Percentiles rank a stretch among this genome's conserved stretches.
Conservation (phyloP, 2,888 invertebrate species). For the Erynnis tages region DNA sequence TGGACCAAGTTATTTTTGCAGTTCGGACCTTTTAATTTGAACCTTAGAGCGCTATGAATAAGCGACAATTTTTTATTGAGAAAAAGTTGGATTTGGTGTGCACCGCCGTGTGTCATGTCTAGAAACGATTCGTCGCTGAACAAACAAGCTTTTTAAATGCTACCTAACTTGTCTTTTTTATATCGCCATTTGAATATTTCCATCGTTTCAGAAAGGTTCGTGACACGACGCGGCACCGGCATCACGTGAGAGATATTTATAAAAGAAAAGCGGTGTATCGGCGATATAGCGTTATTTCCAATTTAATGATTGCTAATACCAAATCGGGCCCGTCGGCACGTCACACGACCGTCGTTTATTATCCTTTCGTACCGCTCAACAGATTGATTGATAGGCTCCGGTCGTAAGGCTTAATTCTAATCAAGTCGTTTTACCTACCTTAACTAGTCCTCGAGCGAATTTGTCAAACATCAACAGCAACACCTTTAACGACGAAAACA, state of each 20-base stretch:
- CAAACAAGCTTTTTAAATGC: conserved; percentile 82
- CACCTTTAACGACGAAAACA: neutral
- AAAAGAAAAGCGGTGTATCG: conserved; percentile 78
- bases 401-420: conserved; percentile 8
- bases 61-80: neutral
- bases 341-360: conserved; percentile 61
- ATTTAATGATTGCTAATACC: conserved; percentile 81
- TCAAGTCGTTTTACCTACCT: neutral
- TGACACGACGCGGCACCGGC: conserved; percentile 77
- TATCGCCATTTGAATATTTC: conserved; percentile 81
- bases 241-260: conserved; percentile 81
- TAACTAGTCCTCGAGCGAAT: too few relatives aligned
- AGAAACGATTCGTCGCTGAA: conserved; percentile 76
- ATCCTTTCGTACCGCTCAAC: conserved; percentile 51
- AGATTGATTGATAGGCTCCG: conserved; percentile 40
- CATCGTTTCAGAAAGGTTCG: conserved; percentile 75
- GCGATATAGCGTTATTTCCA: conserved; percentile 79
- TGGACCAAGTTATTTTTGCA: neutral
- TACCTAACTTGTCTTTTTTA: conserved; percentile 81
- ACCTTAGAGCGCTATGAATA: neutral
- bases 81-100: conserved; percentile 51
- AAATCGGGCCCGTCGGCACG: conserved; percentile 71
- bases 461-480: neutral
- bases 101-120: conserved; percentile 61
- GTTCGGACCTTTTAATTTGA: neutral